phyloP scores from a whole-genome alignment of 2,888 invertebrate genomes.

The Pyrrhosoma nymphula region DNA sequence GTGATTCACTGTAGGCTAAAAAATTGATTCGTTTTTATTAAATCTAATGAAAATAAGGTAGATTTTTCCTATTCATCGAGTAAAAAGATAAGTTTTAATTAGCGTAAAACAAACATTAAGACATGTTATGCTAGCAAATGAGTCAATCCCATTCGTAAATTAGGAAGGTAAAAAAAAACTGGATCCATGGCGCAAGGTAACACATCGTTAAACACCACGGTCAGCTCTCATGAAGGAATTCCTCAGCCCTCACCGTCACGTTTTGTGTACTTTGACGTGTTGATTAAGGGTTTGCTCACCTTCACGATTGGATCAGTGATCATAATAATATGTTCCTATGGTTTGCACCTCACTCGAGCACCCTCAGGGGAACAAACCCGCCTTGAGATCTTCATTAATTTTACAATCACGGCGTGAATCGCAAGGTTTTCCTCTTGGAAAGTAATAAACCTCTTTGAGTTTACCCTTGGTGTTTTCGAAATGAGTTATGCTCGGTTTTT shows the following conservation, averaged over 20 bases:
- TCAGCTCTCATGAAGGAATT: neutral
- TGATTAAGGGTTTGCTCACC: conserved; percentile 18
- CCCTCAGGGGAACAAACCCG: neutral
- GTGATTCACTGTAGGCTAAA: too few relatives aligned
- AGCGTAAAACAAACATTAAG: neutral
- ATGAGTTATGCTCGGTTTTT: neutral
- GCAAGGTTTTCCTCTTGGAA: neutral
- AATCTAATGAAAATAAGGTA: too few relatives aligned
- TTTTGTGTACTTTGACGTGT: conserved; percentile 36
- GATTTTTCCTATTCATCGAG: neutral
- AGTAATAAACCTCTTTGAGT: neutral
- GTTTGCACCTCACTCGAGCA: neutral
- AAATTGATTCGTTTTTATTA: too few relatives aligned
- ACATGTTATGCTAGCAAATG: neutral
- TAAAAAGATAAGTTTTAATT: neutral
- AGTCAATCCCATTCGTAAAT: neutral
- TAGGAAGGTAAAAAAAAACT: neutral
- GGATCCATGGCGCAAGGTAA: neutral
- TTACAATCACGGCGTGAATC: conserved; percentile 6
- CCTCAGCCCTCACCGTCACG: neutral
- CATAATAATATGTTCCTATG: neutral
- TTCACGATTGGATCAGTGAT: neutral
- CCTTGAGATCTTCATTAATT: conserved; percentile 24
- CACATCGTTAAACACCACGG: neutral
- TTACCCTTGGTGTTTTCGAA: neutral